Evolutionary conservation across 1,140 invertebrate species (phyloP), one percentile per base, ranked within the genome.

Genomic region (Ips typographus): DNA sequence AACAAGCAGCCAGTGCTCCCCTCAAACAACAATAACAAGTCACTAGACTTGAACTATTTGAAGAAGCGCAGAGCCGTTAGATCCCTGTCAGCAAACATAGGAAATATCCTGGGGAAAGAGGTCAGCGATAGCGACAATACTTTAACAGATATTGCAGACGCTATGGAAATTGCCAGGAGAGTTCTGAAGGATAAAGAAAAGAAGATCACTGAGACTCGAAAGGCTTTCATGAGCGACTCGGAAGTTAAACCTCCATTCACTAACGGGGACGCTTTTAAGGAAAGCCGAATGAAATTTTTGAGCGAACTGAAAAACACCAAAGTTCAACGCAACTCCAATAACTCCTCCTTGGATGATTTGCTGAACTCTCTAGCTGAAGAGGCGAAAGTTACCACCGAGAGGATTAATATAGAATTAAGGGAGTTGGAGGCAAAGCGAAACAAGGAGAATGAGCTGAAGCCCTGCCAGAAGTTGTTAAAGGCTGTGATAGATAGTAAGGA

Each of bases 51-150:
- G 47, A 79, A 68, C 65, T 73, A 78, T 72, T 73, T 80, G 3
- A 88, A 86, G 76, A 93, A 92, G 79, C 90, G 90, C 71, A 84
- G 90, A 66, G 91, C 91, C 2, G 88, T 91, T 2, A 83, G 91
- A 60, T 93, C 91, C 1, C 79, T 93, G 36, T 93, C 92, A 0
- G 91, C 91, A 0, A 93, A 94, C 76, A 87, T 94, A 59, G 90
- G 89, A 56, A 88, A 87, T 72, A 81, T 92, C 61, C 88, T 92
- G 65, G 84, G 87, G 72, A 84, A 85, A 70, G 85, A 85, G 75
- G 82, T 82, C 79, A 83, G 82, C 53, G 82, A 84, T 65, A 51
- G 59, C 36, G 58, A 42, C 37, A 75, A 74, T 47, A 77, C 73
- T 7, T 70, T 80, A 40, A 77, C 74, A 7, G 78, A 80, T 63